Conservation (phyloP, 2,113 vertebrate genomes). For the Aldabrachelys gigantea region DNA sequence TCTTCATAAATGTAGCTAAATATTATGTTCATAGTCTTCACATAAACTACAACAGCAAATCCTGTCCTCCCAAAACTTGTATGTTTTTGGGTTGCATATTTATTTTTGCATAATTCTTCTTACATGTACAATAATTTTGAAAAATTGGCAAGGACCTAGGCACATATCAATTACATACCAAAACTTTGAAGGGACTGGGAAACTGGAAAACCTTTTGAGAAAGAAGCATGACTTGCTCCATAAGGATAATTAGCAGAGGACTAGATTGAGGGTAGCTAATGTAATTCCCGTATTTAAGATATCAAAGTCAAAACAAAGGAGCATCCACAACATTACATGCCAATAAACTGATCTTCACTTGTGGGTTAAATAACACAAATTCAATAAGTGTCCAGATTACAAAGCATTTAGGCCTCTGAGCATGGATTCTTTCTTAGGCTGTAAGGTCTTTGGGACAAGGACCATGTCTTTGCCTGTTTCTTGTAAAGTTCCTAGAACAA, state of each 20-base stretch:
- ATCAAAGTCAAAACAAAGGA: constrained; percentile 9
- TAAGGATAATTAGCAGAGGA: constrained; percentile 25
- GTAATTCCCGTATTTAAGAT: constrained; percentile 14
- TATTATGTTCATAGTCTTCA: neutral
- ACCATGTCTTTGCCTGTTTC: neutral
- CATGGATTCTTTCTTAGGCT: neutral
- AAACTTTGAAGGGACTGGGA: constrained; percentile 8
- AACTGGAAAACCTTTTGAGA: neutral
- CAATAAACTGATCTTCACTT: neutral
- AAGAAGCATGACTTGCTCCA: neutral
- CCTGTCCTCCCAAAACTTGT: neutral
- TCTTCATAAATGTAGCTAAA: neutral
- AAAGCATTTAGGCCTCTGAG: neutral
- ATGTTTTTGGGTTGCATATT: constrained; percentile 4
- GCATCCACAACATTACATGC: neutral
- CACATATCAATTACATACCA: constrained; percentile 15
- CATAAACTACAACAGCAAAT: neutral
- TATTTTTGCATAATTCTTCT: neutral
- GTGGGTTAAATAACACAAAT: neutral
- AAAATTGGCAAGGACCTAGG: neutral
- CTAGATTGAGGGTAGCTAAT: neutral
- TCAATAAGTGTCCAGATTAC: neutral
- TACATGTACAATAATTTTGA: neutral
- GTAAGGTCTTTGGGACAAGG: neutral
- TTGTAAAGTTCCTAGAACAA: neutral